A percentile compares a stretch with the other conserved stretches of the same genome.
phyloP scores from a whole-genome alignment of 2,113 vertebrate genomes.

The Prinia subflava region DNA sequence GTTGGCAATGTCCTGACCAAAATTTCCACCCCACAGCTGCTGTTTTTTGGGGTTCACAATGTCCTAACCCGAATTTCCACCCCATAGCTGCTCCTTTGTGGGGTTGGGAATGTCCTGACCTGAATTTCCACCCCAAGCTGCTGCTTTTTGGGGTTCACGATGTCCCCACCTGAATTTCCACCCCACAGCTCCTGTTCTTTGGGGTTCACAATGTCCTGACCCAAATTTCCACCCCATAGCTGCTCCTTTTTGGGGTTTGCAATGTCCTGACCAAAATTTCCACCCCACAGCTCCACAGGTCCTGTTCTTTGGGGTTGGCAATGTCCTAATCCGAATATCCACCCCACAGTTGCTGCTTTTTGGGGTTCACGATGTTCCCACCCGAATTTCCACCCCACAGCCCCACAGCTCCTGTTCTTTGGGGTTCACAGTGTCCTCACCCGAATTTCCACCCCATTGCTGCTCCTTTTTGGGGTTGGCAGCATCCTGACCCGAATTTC shows the following conservation, averaged over 20 bases:
- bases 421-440: accelerated
- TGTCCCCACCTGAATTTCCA: accelerated
- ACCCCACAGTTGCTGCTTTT: background rate
- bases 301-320: background rate
- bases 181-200: background rate
- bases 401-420: background rate
- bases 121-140: accelerated
- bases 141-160: accelerated
- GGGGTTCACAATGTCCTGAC: background rate
- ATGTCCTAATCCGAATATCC: accelerated
- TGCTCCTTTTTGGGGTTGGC: no score
- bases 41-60: background rate
- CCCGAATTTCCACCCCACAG: background rate
- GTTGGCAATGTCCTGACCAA: accelerated
- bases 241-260: background rate
- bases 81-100: background rate
- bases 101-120: accelerated
- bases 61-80: background rate
- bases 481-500: accelerated
- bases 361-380: accelerated
- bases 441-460: background rate
- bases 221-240: background rate
- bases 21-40: background rate
- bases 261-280: no score
- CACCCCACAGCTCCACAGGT: background rate